Evolutionary conservation across 1,140 invertebrate genomes (phyloP), one percentile per base, ranked within the genome.

Genomic region (Drosophila elegans): DNA sequence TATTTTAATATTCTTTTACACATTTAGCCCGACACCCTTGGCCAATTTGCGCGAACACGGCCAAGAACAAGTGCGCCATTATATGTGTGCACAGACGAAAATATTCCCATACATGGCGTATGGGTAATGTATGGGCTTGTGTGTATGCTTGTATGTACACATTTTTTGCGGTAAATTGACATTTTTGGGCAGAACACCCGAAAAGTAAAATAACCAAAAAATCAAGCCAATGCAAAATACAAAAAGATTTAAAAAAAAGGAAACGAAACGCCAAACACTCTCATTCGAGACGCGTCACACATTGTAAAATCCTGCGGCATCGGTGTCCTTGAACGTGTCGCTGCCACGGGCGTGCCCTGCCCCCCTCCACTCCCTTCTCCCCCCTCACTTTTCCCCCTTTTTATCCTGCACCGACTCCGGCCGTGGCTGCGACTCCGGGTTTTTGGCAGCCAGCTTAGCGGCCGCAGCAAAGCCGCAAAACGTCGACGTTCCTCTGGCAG

Each of bases 301-400:
- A 89, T 86, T 83, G 77, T 73, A 66, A 72, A 85, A 80, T 71
- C 60, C 74, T 66, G 48, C 59, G 67, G 67, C 82, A 82, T 72
- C 48, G 62, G 62, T 51, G 75, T 89, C 75, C 84, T 86, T 86
- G 83, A 86, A 88, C 84, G 71, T 79, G 82, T 88, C 74, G 74
- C 64, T 77, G 63, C 74, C 48, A 75, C 21, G 44, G 44, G 69
- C 34, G 44, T 51, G 41, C 34, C 32, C 38, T 13, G 38, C 34
- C 7, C 25, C 36, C 12, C 12, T 5, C 46, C 7, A n/a, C 59
- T 49, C 48, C 34, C n/a, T 48, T 32, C 13, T 25, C 27, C n/a
- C 48, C 34, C 7, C 9, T 21, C 12, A 2, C 39, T 27, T 3
- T 13, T 3, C 11, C 49, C 42, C 11, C 25, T 10, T 36, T 61